These are phyloP conservation scores for Styela clava DNA, from an alignment of 23 tunicate species.

Conservation along the genomic window DNA sequence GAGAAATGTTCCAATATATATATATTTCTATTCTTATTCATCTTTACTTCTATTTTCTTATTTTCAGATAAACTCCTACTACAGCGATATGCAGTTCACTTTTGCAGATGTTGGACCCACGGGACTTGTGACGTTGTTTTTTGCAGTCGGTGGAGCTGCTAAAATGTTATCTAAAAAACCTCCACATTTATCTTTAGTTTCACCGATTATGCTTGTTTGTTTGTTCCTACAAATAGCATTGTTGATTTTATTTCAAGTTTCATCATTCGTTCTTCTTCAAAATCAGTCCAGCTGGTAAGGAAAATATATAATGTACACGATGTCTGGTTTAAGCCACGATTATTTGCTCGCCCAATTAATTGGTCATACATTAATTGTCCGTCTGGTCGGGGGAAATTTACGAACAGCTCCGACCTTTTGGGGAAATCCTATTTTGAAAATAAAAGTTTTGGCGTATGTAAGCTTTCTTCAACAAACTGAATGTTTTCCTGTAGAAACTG, in stretches of 20 bases:
- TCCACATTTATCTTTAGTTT: conserved; percentile 20
- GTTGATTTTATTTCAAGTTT: neutral
- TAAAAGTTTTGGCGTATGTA: too few relatives aligned
- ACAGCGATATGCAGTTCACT: conserved; percentile 10
- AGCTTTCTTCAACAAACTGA: too few relatives aligned
- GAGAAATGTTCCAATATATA: too few relatives aligned
- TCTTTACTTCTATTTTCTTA: neutral
- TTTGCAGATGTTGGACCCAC: conserved; percentile 13
- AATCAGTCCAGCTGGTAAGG: conserved; percentile 17
- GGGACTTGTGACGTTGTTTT: conserved; percentile 10
- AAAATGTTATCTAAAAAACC: conserved; percentile 2
- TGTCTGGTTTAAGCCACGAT: too few relatives aligned
- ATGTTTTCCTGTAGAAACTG: too few relatives aligned
- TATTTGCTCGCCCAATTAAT: too few relatives aligned
- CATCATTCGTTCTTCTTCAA: conserved; percentile 15
- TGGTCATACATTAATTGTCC: too few relatives aligned
- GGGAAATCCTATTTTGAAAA: too few relatives aligned
- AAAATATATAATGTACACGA: too few relatives aligned
- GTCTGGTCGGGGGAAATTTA: too few relatives aligned
- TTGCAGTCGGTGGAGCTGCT: conserved; percentile 30
- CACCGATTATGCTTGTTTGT: conserved; percentile 22
- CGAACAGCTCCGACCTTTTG: too few relatives aligned
- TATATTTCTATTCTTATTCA: too few relatives aligned
- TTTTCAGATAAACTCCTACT: conserved; percentile 13
- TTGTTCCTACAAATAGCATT: conserved; percentile 20